Base-by-base conservation (phyloP, 2,797 vertebrate species). In the Semaprochilodus insignis region DNA sequence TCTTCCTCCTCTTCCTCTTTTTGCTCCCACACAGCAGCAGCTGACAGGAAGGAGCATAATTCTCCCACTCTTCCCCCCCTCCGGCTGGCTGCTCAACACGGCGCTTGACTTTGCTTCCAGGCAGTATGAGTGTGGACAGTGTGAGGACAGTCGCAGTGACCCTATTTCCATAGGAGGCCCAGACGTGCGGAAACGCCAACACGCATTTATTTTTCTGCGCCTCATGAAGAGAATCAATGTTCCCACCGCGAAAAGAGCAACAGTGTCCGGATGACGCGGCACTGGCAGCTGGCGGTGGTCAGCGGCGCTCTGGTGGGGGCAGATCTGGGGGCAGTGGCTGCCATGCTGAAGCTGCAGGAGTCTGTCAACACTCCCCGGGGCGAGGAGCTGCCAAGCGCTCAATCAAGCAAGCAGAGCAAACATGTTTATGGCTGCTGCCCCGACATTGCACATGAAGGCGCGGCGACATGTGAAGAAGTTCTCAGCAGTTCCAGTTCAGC, bases 51-150 rank as follows among this genome's bases (percentile, higher is more conserved):
- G 75, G 82, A 90, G 89, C 88, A 92, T 89, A 94, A 93, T 93
- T 85, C 79, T 84, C 83, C 80, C 82, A 83, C 84, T 84, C 67
- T n/a, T 80, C 79, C 69, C 21, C 78, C 27, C 75, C 63, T 88
- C 84, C 21, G 69, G 76, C 85, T 85, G 83, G 88, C 83, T 71
- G 71, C 90, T 91, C 91, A 92, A 92, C 92, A 88, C 90, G 86
- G 87, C 90, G 92, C 93, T 95, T 93, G 91, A 94, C 93, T 93
- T 90, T 91, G 81, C 91, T 91, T 91, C 92, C 90, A 92, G 91
- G 90, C 88, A 85, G 83, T 87, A 5, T 88, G 90, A 72, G 59
- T 71, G 55, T 63, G 81, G 76, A 60, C 65, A 74, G 72, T 66
- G 78, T 51, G 62, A 48, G 55, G 80, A 81, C n/a, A 62, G 65